Conservation (phyloP, 2,113 vertebrate species). For the Chunga burmeisteri region DNA sequence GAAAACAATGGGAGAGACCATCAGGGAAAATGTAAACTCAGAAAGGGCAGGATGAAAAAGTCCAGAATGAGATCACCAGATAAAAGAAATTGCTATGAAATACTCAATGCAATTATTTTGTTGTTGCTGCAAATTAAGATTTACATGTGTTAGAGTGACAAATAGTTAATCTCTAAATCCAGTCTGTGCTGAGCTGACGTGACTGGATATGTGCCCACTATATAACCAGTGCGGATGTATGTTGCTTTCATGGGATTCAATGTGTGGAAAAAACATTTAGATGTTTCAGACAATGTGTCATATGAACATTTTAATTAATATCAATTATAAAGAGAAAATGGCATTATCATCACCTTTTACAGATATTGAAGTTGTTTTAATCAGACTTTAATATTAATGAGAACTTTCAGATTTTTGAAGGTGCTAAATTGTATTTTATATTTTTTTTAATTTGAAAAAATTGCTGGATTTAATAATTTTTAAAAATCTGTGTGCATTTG, state of each 20-base stretch:
- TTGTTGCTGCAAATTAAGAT: background rate
- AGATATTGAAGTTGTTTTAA: background rate
- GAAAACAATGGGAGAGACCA: background rate
- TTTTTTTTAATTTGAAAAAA: background rate
- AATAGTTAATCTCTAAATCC: background rate
- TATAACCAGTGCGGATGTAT: background rate
- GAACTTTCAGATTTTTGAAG: background rate
- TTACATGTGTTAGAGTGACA: background rate
- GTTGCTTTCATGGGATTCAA: background rate
- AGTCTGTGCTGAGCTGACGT: background rate
- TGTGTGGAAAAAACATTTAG: background rate
- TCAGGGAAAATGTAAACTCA: background rate
- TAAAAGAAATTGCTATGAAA: background rate
- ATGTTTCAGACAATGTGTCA: background rate
- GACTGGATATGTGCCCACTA: background rate
- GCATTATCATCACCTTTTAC: background rate
- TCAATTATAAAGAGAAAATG: background rate
- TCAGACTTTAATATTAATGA: background rate
- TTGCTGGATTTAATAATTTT: background rate
- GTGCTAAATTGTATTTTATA: background rate
- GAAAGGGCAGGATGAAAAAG: background rate
- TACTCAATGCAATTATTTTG: background rate
- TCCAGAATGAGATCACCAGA: background rate
- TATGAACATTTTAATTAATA: background rate
- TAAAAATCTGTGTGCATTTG: background rate